Evolutionary conservation across 2,888 invertebrate species (phyloP), one percentile per base, ranked within the genome.

Genomic region (Oxycera nigricornis): DNA sequence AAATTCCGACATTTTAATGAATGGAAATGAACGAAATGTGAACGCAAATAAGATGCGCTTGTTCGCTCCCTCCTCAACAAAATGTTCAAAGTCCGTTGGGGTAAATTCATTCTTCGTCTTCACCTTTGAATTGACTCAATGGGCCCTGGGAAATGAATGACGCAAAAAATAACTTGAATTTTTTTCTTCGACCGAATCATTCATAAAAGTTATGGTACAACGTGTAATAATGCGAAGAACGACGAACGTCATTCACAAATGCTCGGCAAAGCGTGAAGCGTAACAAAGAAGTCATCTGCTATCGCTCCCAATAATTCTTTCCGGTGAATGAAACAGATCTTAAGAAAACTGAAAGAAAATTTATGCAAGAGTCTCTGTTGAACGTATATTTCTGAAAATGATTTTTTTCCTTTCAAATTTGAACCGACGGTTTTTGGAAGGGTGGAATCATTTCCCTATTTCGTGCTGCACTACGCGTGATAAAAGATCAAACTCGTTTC

Each of bases 181-280:
- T 55, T 55, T 55, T 14, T 14, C 39, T 39, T 7, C 7, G 7
- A 39, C 39, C 7, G 28, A 61, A 50, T 68, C 67, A 68, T 68
- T 68, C 67, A 68, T 46, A 68, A 28, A 30, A 35, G 46, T n/a
- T 9, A 31, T 22, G 59, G 11, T 30, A 26, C 0, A 20, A 35
- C 41, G 4, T 41, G 41, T 65, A 65, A 39, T 65, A 65, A 39
- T 30, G 24, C 41, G 65, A 30, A 2, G 59, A 41, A 55, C 24
- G n/a, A n/a, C 20, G 70, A 30, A 70, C 31, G 68, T 52, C 74
- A 75, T 73, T 75, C 75, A 75, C 50, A 73, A 75, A 75, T 75
- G 72, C 55, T 67, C 65, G 41, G 6, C 75, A 67, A 67, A 61
- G 75, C 75, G 72, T 75, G 62, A 52, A 75, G 72, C 72, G 75